These are phyloP conservation scores for Araneus ventricosus DNA, from an alignment of 1,140 invertebrate species.

Conservation along the genomic window DNA sequence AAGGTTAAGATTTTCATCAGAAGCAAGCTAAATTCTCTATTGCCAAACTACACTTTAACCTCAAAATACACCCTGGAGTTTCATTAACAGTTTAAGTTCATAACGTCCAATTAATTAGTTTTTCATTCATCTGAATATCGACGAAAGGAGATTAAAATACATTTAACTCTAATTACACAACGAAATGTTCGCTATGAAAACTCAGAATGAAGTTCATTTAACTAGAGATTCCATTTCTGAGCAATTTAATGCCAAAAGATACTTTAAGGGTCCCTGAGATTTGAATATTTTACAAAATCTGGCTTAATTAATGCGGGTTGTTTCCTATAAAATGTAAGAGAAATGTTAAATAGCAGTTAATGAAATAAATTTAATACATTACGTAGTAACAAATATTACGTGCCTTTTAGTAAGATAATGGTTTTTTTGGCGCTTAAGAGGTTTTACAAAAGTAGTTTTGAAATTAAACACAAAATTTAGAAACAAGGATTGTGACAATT, in stretches of 20 bases:
- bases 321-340: too few species aligned
- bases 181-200: neutral
- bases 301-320: too few species aligned
- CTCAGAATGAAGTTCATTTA: neutral
- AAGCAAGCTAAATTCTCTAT: too few species aligned
- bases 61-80: neutral
- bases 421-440: too few species aligned
- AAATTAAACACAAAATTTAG: too few species aligned
- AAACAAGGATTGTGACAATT: too few species aligned
- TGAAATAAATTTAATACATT: too few species aligned
- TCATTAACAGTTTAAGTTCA: conserved; percentile 24
- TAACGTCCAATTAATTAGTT: conserved; percentile 14
- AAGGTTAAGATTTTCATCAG: too few species aligned
- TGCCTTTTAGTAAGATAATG: too few species aligned
- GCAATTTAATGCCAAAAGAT: neutral
- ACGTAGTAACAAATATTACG: too few species aligned
- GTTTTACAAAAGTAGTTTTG: too few species aligned
- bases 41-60: neutral
- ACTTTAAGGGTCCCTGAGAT: neutral
- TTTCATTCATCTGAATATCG: neutral
- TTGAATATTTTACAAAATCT: neutral
- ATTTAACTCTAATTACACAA: conserved; percentile 5
- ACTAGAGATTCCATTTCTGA: neutral
- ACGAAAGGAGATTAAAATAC: conserved; percentile 18
- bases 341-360: too few species aligned